Conservation (phyloP, 2,888 invertebrate genomes). For the Eupeodes luniger region DNA sequence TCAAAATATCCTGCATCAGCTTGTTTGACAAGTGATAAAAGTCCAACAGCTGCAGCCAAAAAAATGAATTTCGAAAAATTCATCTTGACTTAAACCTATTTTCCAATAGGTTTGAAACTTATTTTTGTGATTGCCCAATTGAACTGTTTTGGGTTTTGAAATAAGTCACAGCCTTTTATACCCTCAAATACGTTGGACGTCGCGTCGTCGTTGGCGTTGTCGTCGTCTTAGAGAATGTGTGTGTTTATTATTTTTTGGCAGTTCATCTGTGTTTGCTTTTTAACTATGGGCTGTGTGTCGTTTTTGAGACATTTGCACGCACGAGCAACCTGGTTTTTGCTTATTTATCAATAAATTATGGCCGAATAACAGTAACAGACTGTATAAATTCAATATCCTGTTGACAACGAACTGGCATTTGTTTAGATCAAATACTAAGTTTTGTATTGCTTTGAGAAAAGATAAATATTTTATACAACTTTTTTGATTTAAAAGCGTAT, state of each 20-base stretch:
- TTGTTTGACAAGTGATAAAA: conserved; percentile 8
- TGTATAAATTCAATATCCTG: conserved; percentile 32
- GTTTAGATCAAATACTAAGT: background rate
- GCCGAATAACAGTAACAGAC: background rate
- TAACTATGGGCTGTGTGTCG: conserved; percentile 5
- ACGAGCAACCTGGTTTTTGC: conserved; percentile 25
- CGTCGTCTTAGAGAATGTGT: background rate
- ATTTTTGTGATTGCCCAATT: conserved; percentile 28
- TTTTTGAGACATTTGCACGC: conserved; percentile 16
- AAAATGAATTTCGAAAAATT: conserved; percentile 34
- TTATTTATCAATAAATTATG: conserved; percentile 21
- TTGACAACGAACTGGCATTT: conserved; percentile 20
- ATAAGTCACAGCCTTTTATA: conserved; percentile 28
- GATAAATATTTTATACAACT: background rate
- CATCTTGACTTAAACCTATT: conserved; percentile 39
- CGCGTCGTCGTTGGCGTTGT: background rate
- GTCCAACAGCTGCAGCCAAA: conserved; percentile 29
- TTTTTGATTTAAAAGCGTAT: background rate
- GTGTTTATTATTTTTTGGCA: conserved; percentile 7
- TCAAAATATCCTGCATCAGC: conserved; percentile 17
- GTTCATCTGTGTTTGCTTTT: conserved; percentile 34
- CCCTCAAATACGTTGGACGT: background rate
- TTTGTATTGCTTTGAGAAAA: conserved; percentile 5
- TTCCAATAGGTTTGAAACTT: conserved; percentile 23
- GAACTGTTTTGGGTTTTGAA: conserved; percentile 8